Conservation (phyloP, 2,113 vertebrate species). For the Oreocharis arfaki region DNA sequence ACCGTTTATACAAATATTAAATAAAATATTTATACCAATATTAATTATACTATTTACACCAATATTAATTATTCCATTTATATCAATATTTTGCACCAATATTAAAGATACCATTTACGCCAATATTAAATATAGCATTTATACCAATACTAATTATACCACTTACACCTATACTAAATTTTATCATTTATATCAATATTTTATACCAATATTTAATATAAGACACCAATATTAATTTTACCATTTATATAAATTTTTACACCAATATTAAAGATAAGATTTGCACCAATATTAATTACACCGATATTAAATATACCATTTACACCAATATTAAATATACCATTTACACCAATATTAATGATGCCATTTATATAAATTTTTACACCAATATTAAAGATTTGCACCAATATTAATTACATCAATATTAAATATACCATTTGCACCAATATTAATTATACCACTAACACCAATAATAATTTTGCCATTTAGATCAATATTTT, state of each 20-base stretch:
- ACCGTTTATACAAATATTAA: neutral
- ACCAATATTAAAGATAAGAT: rapidly evolving
- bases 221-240: neutral
- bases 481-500: no score
- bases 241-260: neutral
- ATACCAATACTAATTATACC: no score
- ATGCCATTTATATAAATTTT: neutral
- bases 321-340: neutral
- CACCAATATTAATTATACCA: neutral
- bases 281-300: neutral
- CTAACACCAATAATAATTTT: neutral
- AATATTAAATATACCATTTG: neutral
- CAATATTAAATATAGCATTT: no score
- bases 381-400: neutral
- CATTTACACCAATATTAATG: neutral
- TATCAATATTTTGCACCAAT: no score
- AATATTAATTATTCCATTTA: no score
- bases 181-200: neutral
- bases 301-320: neutral
- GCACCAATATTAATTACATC: neutral
- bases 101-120: neutral
- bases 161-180: neutral
- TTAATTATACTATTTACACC: no score
- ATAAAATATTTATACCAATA: no score
- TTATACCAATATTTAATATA: no score